Base-by-base conservation (phyloP, 92 coral and sea anemone genomes). In the Porites divaricata region DNA sequence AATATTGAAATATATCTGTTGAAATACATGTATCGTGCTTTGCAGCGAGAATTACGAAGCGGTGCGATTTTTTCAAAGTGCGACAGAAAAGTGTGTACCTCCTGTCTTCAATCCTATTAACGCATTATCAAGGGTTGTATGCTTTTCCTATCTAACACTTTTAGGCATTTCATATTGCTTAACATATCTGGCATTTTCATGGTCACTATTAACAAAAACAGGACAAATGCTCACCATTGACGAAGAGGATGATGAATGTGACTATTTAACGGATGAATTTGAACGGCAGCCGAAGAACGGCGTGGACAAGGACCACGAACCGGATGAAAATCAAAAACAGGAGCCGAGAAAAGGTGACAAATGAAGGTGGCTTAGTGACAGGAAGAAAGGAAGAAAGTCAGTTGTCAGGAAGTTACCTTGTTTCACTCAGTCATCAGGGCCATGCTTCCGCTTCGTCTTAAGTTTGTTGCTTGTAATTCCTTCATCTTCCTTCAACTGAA, bases 171-270 rank as follows among this genome's bases (percentile, higher is more conserved):
- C 74, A 49, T 17, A 24, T 48, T 79, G 64, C 75, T 9, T 79
- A 79, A 67, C 75, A 35, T 28, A 26, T 70, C 70, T 81, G 58
- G 85, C 85, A n/a, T 81, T 81, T 71, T 21, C 54, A 41, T 71
- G 58, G 58, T 20, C 63, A 41, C 77, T 70, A 48, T 50, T 52
- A 51, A 79, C 12, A 61, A 70, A 13, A 68, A 24, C 76, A 81
- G 85, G 85, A 61, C 59, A 12, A 26, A 58, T 81, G 77, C 48
- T 57, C 48, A 50, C 69, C 70, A 68, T 81, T 57, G 59, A 78
- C n/a, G 69, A 77, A 48, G 81, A 45, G 2, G 59, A 85, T 50
- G 70, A 81, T 22, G 90, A 86, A 23, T 24, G 20, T 48, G 80
- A 83, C 72, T 58, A 63, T 67, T 85, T 78, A 11, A 21, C 53